These are phyloP conservation scores for Sepiola atlantica DNA, from an alignment of 2,888 invertebrate species.

Conservation along the genomic window DNA sequence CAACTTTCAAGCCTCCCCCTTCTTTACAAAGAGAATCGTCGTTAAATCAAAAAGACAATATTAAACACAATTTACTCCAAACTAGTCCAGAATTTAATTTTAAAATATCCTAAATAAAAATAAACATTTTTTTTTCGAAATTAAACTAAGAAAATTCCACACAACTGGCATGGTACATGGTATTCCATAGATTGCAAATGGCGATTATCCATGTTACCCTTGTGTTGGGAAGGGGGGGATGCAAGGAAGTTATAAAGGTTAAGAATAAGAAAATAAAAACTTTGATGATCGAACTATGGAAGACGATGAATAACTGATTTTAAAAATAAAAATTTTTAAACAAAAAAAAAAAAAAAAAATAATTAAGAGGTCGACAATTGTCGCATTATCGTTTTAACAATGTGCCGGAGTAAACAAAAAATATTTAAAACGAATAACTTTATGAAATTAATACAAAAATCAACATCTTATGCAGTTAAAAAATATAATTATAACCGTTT, in stretches of 20 bases:
- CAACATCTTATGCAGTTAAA: not conserved
- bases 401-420: slow-evolving; percentile 24
- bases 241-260: not conserved
- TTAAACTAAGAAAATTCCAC: not conserved
- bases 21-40: not conserved
- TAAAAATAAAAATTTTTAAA: too few species aligned
- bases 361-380: not conserved
- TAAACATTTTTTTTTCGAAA: too few species aligned
- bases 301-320: not conserved
- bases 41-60: not conserved
- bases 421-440: not conserved
- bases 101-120: not conserved
- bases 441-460: too few species aligned
- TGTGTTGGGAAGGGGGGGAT: not conserved
- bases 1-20: not conserved
- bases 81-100: not conserved
- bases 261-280: not conserved
- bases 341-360: not conserved
- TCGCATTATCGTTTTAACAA: not conserved
- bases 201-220: slow-evolving; percentile 14
- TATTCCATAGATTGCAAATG: slow-evolving; percentile 42
- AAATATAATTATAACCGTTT: not conserved
- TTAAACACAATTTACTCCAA: not conserved
- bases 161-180: not conserved
- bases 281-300: not conserved